These are phyloP conservation scores for Sitta europaea DNA, from an alignment of 2,113 vertebrate species.

Conservation along the genomic window DNA sequence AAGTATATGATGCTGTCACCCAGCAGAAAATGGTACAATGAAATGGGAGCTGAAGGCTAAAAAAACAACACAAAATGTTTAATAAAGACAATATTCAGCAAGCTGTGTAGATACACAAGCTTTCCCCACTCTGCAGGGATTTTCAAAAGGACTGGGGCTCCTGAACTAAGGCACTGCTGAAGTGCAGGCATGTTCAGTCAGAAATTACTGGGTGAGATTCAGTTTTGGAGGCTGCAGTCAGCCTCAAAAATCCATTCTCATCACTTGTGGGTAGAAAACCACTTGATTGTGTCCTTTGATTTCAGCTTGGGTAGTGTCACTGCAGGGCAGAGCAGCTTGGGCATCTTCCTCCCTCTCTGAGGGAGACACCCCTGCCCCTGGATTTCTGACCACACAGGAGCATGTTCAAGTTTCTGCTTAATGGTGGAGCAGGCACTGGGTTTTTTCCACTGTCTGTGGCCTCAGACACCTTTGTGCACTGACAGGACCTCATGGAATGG, in stretches of 20 bases:
- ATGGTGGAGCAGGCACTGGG: background rate
- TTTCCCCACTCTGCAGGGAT: background rate
- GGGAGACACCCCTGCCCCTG: background rate
- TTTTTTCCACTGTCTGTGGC: background rate
- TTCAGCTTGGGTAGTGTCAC: background rate
- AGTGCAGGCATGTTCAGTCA: background rate
- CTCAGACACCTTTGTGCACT: background rate
- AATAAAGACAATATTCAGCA: background rate
- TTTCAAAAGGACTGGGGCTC: background rate
- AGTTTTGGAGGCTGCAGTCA: background rate
- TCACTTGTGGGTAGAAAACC: background rate
- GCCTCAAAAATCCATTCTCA: background rate
- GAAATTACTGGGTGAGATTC: background rate
- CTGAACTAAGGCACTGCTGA: background rate
- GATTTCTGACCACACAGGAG: background rate
- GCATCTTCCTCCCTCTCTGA: background rate
- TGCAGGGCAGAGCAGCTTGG: background rate
- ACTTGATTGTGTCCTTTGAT: background rate
- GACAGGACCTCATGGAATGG: fast-evolving
- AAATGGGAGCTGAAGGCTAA: background rate
- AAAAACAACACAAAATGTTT: background rate
- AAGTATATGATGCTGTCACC: background rate
- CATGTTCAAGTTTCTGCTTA: fast-evolving
- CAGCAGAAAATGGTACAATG: background rate
- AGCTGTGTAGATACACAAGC: background rate